Evolutionary conservation across 1,140 invertebrate species (phyloP).

Genomic region (Calephelis virginiensis): DNA sequence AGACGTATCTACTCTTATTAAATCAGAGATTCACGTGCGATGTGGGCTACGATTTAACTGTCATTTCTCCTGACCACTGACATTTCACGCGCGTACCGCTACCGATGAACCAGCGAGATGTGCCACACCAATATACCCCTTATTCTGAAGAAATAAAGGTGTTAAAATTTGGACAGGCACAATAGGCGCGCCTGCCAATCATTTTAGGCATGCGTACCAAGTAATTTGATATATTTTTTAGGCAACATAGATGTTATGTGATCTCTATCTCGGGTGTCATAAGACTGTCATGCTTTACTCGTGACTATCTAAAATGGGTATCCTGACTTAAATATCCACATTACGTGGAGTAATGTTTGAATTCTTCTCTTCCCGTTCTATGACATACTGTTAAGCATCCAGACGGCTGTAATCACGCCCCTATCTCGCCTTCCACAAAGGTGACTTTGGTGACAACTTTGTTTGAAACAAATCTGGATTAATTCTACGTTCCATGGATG

Average conservation of each 20-base stretch:
- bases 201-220: conserved; percentile 39
- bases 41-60: conserved; percentile 28
- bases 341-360: too few relatives aligned
- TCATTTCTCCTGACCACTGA: conserved; percentile 49
- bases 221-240: conserved; percentile 39
- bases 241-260: conserved; percentile 17
- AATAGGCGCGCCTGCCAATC: conserved; percentile 44
- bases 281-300: conserved; percentile 1
- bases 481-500: too few relatives aligned
- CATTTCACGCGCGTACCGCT: conserved; percentile 53
- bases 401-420: too few relatives aligned
- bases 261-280: background rate
- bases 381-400: too few relatives aligned
- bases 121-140: conserved; percentile 2
- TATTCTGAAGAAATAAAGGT: conserved; percentile 20
- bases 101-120: conserved; percentile 33
- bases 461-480: too few relatives aligned
- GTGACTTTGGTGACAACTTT: too few relatives aligned
- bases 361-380: too few relatives aligned
- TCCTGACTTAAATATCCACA: too few relatives aligned
- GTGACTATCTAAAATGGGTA: background rate
- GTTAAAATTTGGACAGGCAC: conserved; percentile 14
- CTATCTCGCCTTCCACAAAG: too few relatives aligned
- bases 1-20: background rate
- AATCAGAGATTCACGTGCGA: background rate